These are phyloP conservation scores for Prolemur simus DNA, from an alignment of 2,113 vertebrate genomes.

Conservation along the genomic window DNA sequence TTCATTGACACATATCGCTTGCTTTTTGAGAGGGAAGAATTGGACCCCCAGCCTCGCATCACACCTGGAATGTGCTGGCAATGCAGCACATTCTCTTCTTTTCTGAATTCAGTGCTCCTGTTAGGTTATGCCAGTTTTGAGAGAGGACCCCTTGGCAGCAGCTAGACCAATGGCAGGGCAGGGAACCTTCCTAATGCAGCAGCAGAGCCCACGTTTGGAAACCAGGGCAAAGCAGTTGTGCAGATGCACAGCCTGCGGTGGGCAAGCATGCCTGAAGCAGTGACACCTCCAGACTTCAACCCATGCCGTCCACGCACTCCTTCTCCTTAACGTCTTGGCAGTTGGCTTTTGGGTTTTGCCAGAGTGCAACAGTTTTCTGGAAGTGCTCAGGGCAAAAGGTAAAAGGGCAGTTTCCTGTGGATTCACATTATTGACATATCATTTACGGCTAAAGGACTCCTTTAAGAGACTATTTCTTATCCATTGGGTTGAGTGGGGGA, in stretches of 20 bases:
- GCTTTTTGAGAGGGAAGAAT: not conserved
- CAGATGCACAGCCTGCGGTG: not conserved
- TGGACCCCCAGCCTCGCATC: not conserved
- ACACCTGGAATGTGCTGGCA: not conserved
- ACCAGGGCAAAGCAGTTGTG: not conserved
- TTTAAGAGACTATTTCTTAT: not conserved
- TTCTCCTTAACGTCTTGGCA: not conserved
- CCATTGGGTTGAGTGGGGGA: rapidly evolving
- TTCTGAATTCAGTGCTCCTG: not conserved
- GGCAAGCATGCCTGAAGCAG: not conserved
- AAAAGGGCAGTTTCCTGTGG: not conserved
- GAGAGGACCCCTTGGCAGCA: not conserved
- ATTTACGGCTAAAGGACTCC: not conserved
- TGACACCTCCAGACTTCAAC: not conserved
- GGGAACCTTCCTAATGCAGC: not conserved
- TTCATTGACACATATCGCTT: not conserved
- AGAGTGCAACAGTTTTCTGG: not conserved
- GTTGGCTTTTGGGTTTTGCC: not conserved
- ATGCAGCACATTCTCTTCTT: not conserved
- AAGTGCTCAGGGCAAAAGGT: not conserved
- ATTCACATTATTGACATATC: not conserved
- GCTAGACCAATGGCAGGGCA: not conserved
- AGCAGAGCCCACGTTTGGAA: not conserved
- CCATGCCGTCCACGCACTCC: too few species aligned
- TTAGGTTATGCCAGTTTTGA: not conserved